phyloP scores from a whole-genome alignment of 2,797 vertebrate genomes.

The Lophius americanus region DNA sequence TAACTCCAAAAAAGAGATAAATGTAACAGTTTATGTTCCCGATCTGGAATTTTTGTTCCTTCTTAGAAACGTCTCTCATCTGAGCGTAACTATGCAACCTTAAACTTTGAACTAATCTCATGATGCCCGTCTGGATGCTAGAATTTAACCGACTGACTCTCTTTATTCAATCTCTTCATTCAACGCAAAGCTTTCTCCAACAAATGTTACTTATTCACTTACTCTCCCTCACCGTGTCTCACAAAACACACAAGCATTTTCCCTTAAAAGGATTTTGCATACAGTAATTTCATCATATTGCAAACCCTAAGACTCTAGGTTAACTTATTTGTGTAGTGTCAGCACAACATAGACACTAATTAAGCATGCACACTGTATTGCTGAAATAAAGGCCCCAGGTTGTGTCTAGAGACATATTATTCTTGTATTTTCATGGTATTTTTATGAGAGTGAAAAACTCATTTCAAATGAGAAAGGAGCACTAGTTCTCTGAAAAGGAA shows the following conservation, averaged over 20 bases:
- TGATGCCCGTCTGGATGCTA: slow-evolving; percentile 54
- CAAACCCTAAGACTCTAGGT: slow-evolving; percentile 14
- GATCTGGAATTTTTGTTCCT: slow-evolving; percentile 9
- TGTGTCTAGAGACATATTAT: slow-evolving; percentile 12
- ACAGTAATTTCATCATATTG: slow-evolving; percentile 27
- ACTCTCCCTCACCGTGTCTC: slow-evolving; percentile 19
- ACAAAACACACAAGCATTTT: slow-evolving; percentile 2
- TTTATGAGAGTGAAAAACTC: background rate
- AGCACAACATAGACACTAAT: slow-evolving; percentile 10
- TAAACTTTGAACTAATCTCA: slow-evolving; percentile 70
- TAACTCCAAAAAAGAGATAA: slow-evolving; percentile 1
- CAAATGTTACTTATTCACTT: slow-evolving; percentile 41
- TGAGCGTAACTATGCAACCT: slow-evolving; percentile 39
- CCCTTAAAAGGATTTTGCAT: slow-evolving; percentile 22
- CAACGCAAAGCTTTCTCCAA: slow-evolving; percentile 59
- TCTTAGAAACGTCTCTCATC: slow-evolving; percentile 44
- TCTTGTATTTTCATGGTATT: slow-evolving; percentile 19
- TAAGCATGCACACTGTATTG: slow-evolving; percentile 9
- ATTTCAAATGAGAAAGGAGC: slow-evolving; percentile 22
- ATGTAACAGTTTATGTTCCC: slow-evolving; percentile 22
- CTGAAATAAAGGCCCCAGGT: background rate
- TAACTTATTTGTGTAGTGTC: background rate
- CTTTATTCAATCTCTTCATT: slow-evolving; percentile 68
- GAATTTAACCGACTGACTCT: slow-evolving; percentile 68
- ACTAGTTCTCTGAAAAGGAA: no score